Percentiles rank a stretch among this genome's conserved stretches.
Evolutionary conservation across 2,888 invertebrate genomes (phyloP).

Genomic region (Nomada ruficornis): DNA sequence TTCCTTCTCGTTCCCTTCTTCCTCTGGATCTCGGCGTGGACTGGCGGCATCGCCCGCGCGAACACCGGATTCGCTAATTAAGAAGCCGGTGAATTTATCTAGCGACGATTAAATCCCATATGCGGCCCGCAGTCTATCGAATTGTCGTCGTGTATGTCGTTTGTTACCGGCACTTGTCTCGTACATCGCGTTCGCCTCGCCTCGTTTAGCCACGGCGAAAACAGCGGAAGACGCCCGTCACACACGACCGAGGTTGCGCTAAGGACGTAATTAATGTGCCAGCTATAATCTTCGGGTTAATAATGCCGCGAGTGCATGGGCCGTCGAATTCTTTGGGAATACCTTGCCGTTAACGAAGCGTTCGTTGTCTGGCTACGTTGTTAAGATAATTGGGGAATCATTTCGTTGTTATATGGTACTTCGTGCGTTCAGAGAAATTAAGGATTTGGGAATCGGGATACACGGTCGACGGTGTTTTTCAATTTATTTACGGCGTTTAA

Average conservation of each 20-base stretch:
- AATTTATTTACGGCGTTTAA: no score
- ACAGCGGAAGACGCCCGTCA: conserved; percentile 28
- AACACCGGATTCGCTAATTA: conserved; percentile 62
- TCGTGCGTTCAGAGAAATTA: background rate
- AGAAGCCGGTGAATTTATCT: conserved; percentile 52
- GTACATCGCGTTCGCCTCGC: conserved; percentile 14
- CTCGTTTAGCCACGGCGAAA: conserved; percentile 1
- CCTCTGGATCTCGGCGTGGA: conserved; percentile 28
- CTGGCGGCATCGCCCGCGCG: conserved; percentile 14
- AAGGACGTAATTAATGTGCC: conserved; percentile 35
- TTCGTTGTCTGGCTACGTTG: background rate
- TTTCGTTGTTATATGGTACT: background rate
- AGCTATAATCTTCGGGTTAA: conserved; percentile 26
- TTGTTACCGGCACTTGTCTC: background rate
- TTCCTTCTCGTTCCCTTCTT: conserved; percentile 49
- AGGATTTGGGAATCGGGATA: background rate
- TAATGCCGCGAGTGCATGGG: conserved; percentile 5
- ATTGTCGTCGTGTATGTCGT: conserved; percentile 6
- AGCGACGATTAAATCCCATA: conserved; percentile 44
- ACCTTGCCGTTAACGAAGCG: conserved; percentile 14
- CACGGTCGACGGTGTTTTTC: no score
- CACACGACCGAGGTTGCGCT: conserved; percentile 1
- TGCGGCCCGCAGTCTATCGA: background rate
- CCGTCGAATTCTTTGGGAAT: conserved; percentile 21
- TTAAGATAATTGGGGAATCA: background rate